These are phyloP conservation scores for Apogon hyalosoma DNA, from an alignment of 2,797 vertebrate species.

Conservation along the genomic window DNA sequence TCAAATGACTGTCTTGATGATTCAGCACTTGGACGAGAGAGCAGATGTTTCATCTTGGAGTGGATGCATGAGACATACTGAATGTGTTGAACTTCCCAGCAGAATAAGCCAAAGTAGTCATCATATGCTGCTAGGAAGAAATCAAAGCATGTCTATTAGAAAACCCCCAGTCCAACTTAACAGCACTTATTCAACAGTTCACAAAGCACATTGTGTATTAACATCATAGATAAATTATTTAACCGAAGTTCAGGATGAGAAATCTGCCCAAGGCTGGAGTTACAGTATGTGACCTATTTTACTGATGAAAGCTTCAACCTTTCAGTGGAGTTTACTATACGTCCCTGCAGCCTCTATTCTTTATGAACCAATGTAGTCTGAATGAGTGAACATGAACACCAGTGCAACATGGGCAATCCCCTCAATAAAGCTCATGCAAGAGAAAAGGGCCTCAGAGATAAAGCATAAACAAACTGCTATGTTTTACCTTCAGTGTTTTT, in stretches of 20 bases:
- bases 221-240: conserved; percentile 41
- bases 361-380: conserved; percentile 28
- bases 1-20: conserved; percentile 3
- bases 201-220: conserved; percentile 7
- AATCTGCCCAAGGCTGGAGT: conserved; percentile 31
- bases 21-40: neutral
- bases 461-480: neutral
- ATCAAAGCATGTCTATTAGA: neutral
- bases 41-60: neutral
- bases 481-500: neutral
- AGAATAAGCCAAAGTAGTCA: neutral
- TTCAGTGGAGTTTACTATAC: conserved; percentile 16
- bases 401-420: neutral
- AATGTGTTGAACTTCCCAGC: neutral
- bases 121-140: neutral
- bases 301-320: conserved; percentile 56
- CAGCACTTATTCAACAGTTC: neutral
- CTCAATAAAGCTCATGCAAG: neutral
- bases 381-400: conserved; percentile 39
- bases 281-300: conserved; percentile 53
- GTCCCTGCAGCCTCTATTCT: conserved; percentile 49
- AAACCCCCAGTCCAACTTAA: neutral
- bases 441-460: neutral
- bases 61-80: neutral
- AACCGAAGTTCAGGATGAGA: conserved; percentile 35